Conservation (phyloP, 2,888 invertebrate species). For the Orthosia gracilis region DNA sequence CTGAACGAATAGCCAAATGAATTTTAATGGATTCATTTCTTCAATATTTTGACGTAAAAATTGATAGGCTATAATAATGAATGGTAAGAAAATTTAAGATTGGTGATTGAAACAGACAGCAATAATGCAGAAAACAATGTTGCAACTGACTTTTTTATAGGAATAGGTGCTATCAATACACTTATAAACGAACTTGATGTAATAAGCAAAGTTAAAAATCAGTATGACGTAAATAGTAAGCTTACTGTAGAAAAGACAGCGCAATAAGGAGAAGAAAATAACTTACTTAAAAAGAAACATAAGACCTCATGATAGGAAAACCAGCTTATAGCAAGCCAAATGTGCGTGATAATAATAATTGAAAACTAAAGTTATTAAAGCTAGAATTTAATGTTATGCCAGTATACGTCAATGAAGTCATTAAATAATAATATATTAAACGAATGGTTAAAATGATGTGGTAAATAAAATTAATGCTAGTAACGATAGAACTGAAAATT, state of each 20-base stretch:
- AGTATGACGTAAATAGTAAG: slow-evolving; percentile 1
- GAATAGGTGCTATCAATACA: neutral
- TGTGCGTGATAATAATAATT: slow-evolving; percentile 32
- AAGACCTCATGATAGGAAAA: neutral
- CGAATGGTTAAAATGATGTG: slow-evolving; percentile 5
- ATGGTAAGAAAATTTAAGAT: neutral
- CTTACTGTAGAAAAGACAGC: neutral
- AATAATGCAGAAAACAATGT: neutral
- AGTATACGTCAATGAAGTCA: slow-evolving; percentile 6
- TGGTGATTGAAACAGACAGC: too few species aligned
- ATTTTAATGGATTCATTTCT: slow-evolving; percentile 39
- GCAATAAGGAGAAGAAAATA: neutral
- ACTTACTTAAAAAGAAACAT: neutral
- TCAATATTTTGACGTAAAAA: slow-evolving; percentile 4
- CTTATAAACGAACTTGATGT: neutral
- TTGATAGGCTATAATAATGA: neutral
- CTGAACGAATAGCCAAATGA: slow-evolving; percentile 33
- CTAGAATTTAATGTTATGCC: neutral
- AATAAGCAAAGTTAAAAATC: neutral
- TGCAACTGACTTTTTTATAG: neutral
- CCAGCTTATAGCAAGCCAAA: neutral
- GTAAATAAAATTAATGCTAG: neutral
- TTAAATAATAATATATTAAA: slow-evolving; percentile 6
- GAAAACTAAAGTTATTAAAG: slow-evolving; percentile 18
- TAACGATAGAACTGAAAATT: neutral